Conservation (phyloP, 2,888 invertebrate species). For the Psylliodes chrysocephalus region DNA sequence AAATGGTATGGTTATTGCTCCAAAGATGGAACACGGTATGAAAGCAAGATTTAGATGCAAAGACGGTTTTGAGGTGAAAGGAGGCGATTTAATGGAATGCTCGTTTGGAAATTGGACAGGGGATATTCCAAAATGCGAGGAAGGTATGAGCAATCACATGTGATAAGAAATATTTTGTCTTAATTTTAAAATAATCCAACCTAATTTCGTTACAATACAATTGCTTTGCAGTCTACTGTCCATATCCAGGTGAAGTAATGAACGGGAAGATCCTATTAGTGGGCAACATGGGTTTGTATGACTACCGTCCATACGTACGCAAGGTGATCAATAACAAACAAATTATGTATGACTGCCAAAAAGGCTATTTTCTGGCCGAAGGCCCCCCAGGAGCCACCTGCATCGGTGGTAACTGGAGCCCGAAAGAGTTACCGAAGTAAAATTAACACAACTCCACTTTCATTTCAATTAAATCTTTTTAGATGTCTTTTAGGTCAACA, state of each 20-base stretch:
- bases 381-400: constrained; percentile 96
- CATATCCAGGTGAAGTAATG: constrained; percentile 89
- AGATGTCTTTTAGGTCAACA: constrained; percentile 87
- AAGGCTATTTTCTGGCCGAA: constrained; percentile 86
- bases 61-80: constrained; percentile 89
- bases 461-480: constrained; percentile 34
- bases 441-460: constrained; percentile 29
- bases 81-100: constrained; percentile 80
- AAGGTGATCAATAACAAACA: constrained; percentile 92
- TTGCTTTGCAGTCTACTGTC: constrained; percentile 84
- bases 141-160: constrained; percentile 68
- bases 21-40: constrained; percentile 97
- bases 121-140: constrained; percentile 85
- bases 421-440: constrained; percentile 83
- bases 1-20: constrained; percentile 96
- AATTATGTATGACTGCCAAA: constrained; percentile 95
- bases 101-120: constrained; percentile 96
- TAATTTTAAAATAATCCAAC: too few relatives aligned
- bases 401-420: constrained; percentile 94
- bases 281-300: constrained; percentile 95
- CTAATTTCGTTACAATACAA: too few relatives aligned
- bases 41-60: constrained; percentile 92
- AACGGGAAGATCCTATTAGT: constrained; percentile 92
- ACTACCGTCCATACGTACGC: constrained; percentile 92
- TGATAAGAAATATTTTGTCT: too few relatives aligned